Percentiles rank a stretch among this genome's conserved stretches.
Evolutionary conservation across 2,888 invertebrate genomes (phyloP).

Genomic region (Hoplodrina ambigua): DNA sequence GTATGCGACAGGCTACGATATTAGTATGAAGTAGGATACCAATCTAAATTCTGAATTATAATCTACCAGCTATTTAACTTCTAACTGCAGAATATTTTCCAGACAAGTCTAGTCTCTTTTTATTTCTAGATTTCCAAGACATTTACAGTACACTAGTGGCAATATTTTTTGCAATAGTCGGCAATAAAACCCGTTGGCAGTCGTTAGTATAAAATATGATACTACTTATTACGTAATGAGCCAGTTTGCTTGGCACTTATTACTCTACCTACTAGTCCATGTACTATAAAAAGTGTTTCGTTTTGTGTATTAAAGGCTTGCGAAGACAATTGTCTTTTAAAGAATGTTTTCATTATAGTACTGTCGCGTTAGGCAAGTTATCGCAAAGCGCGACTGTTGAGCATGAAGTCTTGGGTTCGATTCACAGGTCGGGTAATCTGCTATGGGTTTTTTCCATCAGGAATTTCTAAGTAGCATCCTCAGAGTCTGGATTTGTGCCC

Average conservation of each 20-base stretch:
- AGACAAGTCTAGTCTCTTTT: slow-evolving; percentile 27
- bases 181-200: slow-evolving; percentile 59
- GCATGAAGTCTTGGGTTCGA: too few relatives aligned
- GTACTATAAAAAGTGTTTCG: slow-evolving; percentile 24
- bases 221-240: slow-evolving; percentile 62
- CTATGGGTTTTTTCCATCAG: too few relatives aligned
- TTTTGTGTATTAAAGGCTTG: slow-evolving; percentile 30
- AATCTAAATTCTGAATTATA: slow-evolving; percentile 6
- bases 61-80: slow-evolving; percentile 28
- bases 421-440: too few relatives aligned
- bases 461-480: too few relatives aligned
- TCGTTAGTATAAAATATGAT: slow-evolving; percentile 62
- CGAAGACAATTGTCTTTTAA: slow-evolving; percentile 22
- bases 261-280: slow-evolving; percentile 28
- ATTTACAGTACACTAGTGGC: slow-evolving; percentile 36
- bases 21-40: neutral
- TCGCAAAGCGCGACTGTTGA: too few relatives aligned
- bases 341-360: neutral
- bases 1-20: neutral
- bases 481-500: too few relatives aligned
- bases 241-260: slow-evolving; percentile 58
- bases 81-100: slow-evolving; percentile 7
- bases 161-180: slow-evolving; percentile 55
- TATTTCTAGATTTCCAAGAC: slow-evolving; percentile 45
- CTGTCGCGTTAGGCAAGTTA: too few relatives aligned